Evolutionary conservation across 2,113 vertebrate species (phyloP).

Genomic region (Sinocyclocheilus maitianheensis): DNA sequence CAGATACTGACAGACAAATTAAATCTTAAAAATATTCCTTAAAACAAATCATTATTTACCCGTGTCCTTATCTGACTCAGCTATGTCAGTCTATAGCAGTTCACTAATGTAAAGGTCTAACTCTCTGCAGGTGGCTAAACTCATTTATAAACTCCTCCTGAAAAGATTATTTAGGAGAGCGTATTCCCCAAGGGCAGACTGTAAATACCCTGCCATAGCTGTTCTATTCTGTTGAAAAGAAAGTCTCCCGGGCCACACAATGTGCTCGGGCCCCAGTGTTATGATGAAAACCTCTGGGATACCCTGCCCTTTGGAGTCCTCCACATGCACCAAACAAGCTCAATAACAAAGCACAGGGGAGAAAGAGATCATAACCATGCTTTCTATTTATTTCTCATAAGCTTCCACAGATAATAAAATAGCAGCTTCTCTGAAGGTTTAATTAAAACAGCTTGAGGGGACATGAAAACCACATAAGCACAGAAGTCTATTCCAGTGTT

Average conservation of each 20-base stretch:
- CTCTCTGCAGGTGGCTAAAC: constrained; percentile 33
- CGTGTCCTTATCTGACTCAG: neutral
- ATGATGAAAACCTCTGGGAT: constrained; percentile 45
- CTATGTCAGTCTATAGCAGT: neutral
- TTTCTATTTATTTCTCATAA: constrained; percentile 18
- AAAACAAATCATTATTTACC: neutral
- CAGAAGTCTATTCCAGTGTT: neutral
- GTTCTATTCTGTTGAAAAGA: constrained; percentile 46
- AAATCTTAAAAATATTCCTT: neutral
- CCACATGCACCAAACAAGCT: constrained; percentile 37
- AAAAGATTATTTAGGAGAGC: constrained; percentile 24
- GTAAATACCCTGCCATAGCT: constrained; percentile 35
- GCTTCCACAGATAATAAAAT: constrained; percentile 28
- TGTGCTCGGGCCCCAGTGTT: constrained; percentile 21
- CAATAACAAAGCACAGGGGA: constrained; percentile 37
- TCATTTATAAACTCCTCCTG: constrained; percentile 7
- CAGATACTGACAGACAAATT: neutral
- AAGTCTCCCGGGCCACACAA: constrained; percentile 25
- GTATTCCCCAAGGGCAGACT: constrained; percentile 15
- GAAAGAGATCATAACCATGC: constrained; percentile 14
- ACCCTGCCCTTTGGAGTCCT: constrained; percentile 45
- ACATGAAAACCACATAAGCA: neutral
- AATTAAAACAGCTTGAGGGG: constrained; percentile 24
- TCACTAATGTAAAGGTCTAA: neutral
- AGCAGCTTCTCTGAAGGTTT: constrained; percentile 1